Evolutionary conservation across 2,888 invertebrate species (phyloP), one percentile per base, ranked within the genome.

Genomic region (Idaea biselata): DNA sequence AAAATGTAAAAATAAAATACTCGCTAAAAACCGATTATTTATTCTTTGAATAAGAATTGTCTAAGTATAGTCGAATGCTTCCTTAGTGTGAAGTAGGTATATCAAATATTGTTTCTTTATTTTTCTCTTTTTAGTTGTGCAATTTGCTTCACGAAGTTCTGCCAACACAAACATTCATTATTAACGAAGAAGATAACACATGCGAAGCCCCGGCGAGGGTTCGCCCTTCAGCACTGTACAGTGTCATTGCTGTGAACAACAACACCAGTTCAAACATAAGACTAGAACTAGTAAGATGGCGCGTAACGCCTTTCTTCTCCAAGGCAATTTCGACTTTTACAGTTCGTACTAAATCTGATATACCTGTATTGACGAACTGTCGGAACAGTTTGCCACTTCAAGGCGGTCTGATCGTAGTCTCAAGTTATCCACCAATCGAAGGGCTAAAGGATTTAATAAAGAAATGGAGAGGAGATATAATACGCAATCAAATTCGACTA

Each of bases 371-470:
- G 7, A 69, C 18, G 2, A 60, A 68, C 6, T 69, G 72, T 5
- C 72, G 68, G 6, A 67, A 63, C 55, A 66, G 60, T 32, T 59
- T 75, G 5, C 14, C 64, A 8, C 0, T 62, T 32, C 63, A 65
- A 14, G 74, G 70, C 55, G 68, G 69, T 11, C 71, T 80, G 2
- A 60, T 74, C 0, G 63, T 80, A 16, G 54, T 79, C 31, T 44
- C 79, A 1, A 59, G 69, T 11, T 72, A 78, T 17, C 79, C 78
- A 16, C 55, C 73, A 7, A 65, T 73, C 3, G 16, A 64, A 16
- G 74, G 75, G 3, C 69, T 79, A 8, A 75, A 68, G 17, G 66
- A 73, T 17, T 66, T 79, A 7, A 64, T 80, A 6, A 69, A 59
- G 6, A 31, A 61, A 18, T 80, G 80, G 80, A 70, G 75, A 55